Conservation (phyloP, 2,113 vertebrate genomes). For the Anthoscopus minutus region DNA sequence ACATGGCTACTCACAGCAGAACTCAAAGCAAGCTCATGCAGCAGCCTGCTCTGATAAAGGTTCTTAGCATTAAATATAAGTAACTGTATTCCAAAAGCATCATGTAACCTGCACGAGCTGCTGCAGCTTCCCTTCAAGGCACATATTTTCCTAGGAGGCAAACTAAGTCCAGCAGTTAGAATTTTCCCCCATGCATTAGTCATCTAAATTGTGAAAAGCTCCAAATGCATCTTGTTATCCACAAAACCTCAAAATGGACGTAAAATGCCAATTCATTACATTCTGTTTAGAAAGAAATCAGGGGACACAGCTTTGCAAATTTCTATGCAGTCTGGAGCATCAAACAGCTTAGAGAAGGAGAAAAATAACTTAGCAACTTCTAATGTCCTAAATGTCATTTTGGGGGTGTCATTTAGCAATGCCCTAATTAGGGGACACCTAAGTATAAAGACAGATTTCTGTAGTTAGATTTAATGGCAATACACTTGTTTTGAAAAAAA, state of each 20-base stretch:
- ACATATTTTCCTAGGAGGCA: background rate
- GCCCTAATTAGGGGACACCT: background rate
- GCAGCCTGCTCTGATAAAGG: background rate
- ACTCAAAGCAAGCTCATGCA: background rate
- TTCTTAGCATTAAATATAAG: background rate
- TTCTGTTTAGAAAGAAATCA: background rate
- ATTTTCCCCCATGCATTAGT: background rate
- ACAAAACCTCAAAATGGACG: background rate
- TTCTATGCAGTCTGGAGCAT: background rate
- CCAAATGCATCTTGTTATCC: background rate
- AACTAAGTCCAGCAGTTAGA: background rate
- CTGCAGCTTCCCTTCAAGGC: slow-evolving; percentile 8
- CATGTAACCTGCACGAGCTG: background rate
- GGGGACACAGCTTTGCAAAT: background rate
- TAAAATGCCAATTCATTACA: background rate
- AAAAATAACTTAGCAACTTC: background rate
- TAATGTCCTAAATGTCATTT: background rate
- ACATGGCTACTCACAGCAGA: background rate
- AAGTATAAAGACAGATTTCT: background rate
- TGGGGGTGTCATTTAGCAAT: background rate
- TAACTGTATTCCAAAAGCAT: background rate
- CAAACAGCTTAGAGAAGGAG: background rate
- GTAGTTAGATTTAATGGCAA: background rate
- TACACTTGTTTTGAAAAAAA: background rate
- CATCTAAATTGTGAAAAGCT: background rate